These are phyloP conservation scores for Perodicticus potto DNA, from an alignment of 2,797 vertebrate genomes.

Conservation along the genomic window DNA sequence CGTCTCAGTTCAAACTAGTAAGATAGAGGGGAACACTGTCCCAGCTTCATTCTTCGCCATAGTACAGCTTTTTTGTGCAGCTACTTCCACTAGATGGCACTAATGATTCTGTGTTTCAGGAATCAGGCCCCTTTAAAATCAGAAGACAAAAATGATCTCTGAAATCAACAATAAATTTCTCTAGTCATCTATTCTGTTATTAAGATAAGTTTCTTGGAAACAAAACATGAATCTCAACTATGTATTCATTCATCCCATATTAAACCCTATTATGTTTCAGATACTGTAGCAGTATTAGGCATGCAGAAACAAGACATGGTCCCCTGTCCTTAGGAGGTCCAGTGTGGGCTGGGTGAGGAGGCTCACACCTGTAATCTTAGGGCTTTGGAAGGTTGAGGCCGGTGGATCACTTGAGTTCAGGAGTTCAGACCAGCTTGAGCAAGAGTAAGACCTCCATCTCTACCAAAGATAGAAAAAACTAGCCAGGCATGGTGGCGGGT, in stretches of 20 bases:
- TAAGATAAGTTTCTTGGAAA: constrained; percentile 14
- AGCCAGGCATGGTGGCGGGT: no score
- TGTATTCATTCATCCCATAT: background rate
- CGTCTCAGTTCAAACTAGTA: constrained; percentile 39
- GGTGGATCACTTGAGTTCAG: no score
- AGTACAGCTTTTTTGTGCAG: background rate
- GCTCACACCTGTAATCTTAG: no score
- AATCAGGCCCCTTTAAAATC: background rate
- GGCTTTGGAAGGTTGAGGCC: no score
- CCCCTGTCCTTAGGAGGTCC: background rate
- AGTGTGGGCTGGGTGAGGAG: no score
- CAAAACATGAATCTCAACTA: background rate
- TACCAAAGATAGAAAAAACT: no score
- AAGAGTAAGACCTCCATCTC: no score
- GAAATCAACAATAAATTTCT: constrained; percentile 8
- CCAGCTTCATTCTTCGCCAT: background rate
- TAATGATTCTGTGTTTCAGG: constrained; percentile 37
- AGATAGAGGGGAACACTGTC: background rate
- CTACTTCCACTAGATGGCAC: constrained; percentile 77
- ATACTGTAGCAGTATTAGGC: background rate
- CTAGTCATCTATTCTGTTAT: background rate
- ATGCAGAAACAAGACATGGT: background rate
- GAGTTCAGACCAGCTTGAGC: no score
- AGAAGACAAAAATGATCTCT: background rate
- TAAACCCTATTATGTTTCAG: background rate